These are phyloP conservation scores for Cyprinella venusta DNA, from an alignment of 2,797 vertebrate genomes.

Conservation along the genomic window DNA sequence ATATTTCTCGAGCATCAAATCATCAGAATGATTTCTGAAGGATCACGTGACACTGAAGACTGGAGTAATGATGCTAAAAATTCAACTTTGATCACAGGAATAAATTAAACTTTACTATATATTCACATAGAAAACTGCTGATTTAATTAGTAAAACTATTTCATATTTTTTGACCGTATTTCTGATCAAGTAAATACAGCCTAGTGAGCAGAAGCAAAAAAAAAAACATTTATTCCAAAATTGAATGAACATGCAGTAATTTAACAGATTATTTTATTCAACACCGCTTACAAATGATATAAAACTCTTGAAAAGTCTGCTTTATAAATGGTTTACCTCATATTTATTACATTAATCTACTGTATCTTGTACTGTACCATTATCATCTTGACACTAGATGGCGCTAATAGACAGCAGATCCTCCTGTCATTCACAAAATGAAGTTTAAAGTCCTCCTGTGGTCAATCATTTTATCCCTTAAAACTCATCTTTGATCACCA, in stretches of 20 bases:
- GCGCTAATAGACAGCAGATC: not conserved
- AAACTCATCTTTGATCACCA: no score
- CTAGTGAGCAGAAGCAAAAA: not conserved
- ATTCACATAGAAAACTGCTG: not conserved
- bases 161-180: not conserved
- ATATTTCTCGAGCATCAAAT: not conserved
- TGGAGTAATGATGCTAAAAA: not conserved
- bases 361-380: not conserved
- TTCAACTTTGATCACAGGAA: slow-evolving; percentile 9
- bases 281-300: not conserved
- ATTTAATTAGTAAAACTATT: not conserved
- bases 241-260: not conserved
- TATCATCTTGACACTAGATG: not conserved
- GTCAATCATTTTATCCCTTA: not conserved
- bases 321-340: not conserved
- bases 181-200: not conserved
- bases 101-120: not conserved
- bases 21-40: not conserved
- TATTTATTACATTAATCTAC: not conserved
- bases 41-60: not conserved
- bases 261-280: not conserved
- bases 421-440: not conserved
- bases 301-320: not conserved
- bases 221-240: not conserved
- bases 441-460: no score